A percentile compares a stretch with the other conserved stretches of the same genome.
Conservation (phyloP, 2,113 vertebrate species). For the Oryzias woworae region DNA sequence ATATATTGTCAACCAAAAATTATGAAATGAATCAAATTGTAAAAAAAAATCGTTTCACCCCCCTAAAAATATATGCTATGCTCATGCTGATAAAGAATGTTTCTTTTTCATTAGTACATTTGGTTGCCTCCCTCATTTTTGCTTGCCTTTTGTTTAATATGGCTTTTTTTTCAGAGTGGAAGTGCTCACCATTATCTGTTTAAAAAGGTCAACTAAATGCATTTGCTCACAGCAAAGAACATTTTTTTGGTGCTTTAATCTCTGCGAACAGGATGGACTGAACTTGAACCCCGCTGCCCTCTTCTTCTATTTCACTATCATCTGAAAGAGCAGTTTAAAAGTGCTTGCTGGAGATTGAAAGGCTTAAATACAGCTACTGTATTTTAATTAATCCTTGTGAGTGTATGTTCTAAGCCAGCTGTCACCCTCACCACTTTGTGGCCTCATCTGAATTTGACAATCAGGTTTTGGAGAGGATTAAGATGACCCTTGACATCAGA, state of each 20-base stretch:
- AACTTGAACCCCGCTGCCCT: constrained; percentile 31
- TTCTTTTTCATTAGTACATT: neutral
- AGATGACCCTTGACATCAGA: neutral
- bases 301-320: constrained; percentile 22
- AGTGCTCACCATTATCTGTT: constrained; percentile 7
- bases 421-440: constrained; percentile 23
- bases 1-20: too few relatives aligned
- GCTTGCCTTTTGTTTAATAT: neutral
- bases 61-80: too few relatives aligned
- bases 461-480: neutral
- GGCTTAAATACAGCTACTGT: constrained; percentile 6
- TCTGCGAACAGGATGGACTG: constrained; percentile 3
- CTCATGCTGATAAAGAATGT: too few relatives aligned
- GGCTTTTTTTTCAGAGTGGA: neutral
- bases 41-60: too few relatives aligned
- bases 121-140: neutral
- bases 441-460: constrained; percentile 1
- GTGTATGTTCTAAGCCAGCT: neutral
- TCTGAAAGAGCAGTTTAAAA: neutral
- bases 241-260: neutral
- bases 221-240: constrained; percentile 2
- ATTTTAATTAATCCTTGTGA: constrained; percentile 35
- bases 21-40: too few relatives aligned
- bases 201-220: constrained; percentile 38
- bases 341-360: constrained; percentile 12